These are phyloP conservation scores for Halichoerus grypus DNA, from an alignment of 2,113 vertebrate genomes.

Conservation along the genomic window DNA sequence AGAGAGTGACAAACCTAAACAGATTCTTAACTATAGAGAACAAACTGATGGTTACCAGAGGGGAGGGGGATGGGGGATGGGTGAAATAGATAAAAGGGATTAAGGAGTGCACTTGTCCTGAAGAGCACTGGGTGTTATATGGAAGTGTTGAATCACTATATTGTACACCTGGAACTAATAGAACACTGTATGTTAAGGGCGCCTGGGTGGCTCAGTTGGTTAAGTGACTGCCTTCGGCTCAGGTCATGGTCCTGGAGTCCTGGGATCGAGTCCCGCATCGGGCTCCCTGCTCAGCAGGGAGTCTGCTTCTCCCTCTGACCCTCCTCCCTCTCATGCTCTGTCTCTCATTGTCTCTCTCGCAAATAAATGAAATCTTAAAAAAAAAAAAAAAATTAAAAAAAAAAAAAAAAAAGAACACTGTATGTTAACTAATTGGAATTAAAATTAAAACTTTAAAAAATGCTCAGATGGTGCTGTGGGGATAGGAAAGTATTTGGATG, in stretches of 20 bases:
- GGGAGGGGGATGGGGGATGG: not conserved
- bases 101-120: not conserved
- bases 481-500: not conserved
- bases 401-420: too few relatives aligned
- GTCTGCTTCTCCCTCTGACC: too few relatives aligned
- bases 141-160: not conserved
- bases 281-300: too few relatives aligned
- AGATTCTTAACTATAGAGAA: not conserved
- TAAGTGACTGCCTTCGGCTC: too few relatives aligned
- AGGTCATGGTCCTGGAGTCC: too few relatives aligned
- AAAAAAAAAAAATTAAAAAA: too few relatives aligned
- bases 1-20: not conserved
- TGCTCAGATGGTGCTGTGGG: not conserved
- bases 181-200: not conserved
- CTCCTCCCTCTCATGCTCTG: too few relatives aligned
- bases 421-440: not conserved
- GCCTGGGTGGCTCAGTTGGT: too few relatives aligned
- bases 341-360: too few relatives aligned
- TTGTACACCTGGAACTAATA: not conserved
- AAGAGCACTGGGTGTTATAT: not conserved
- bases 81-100: not conserved
- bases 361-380: too few relatives aligned
- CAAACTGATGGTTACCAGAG: not conserved
- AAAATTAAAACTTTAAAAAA: not conserved
- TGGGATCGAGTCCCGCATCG: too few relatives aligned